Evolutionary conservation across 2,797 vertebrate species (phyloP).

Genomic region (Lophius americanus): DNA sequence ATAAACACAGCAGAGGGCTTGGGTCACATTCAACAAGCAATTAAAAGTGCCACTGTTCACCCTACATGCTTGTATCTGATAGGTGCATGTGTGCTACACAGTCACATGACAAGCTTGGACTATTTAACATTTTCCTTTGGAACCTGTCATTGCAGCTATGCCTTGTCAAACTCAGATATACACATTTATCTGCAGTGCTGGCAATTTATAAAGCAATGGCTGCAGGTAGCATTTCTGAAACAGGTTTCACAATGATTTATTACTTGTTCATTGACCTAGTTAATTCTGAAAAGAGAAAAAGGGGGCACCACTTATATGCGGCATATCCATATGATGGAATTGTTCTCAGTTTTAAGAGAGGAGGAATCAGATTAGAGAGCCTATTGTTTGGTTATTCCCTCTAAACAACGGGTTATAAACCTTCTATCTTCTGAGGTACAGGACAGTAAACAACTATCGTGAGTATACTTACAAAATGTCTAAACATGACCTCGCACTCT

Average conservation of each 20-base stretch:
- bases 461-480: conserved; percentile 24
- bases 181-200: conserved; percentile 63
- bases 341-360: neutral
- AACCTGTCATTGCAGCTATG: conserved; percentile 75
- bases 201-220: conserved; percentile 80
- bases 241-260: conserved; percentile 84
- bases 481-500: conserved; percentile 20
- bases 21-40: conserved; percentile 43
- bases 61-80: conserved; percentile 37
- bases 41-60: conserved; percentile 57
- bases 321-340: conserved; percentile 33
- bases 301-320: conserved; percentile 60
- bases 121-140: conserved; percentile 79
- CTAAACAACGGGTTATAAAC: conserved; percentile 33
- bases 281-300: conserved; percentile 72
- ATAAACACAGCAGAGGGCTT: conserved; percentile 33
- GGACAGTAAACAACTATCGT: conserved; percentile 40
- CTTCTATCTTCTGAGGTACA: conserved; percentile 32
- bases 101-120: conserved; percentile 69
- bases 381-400: conserved; percentile 29
- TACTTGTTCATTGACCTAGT: conserved; percentile 85
- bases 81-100: conserved; percentile 18
- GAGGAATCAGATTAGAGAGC: conserved; percentile 51
- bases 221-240: conserved; percentile 76
- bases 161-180: conserved; percentile 76